Percentiles rank a stretch among this genome's conserved stretches.
phyloP scores from a whole-genome alignment of 2,888 invertebrate genomes.

The Agrotis exclamationis region DNA sequence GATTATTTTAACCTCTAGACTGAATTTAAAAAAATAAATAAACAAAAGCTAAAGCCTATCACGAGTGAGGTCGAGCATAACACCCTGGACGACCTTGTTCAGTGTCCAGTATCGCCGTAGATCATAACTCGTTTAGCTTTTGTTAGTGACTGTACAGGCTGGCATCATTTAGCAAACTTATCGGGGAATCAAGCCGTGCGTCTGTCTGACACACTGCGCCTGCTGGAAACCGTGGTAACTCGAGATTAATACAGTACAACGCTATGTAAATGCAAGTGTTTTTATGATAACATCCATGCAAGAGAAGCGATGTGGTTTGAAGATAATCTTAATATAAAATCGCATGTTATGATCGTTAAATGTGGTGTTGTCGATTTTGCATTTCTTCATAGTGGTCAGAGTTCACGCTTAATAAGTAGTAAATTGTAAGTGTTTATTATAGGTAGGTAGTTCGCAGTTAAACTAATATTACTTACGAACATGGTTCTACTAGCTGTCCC shows the following conservation, averaged over 20 bases:
- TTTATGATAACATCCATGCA: constrained; percentile 42
- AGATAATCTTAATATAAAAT: constrained; percentile 37
- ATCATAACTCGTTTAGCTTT: constrained; percentile 40
- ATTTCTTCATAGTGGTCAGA: constrained; percentile 18
- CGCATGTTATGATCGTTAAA: constrained; percentile 23
- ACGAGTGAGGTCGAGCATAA: constrained; percentile 29
- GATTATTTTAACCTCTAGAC: constrained; percentile 37
- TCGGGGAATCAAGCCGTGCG: constrained; percentile 65
- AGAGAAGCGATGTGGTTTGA: constrained; percentile 21
- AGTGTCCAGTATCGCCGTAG: constrained; percentile 17
- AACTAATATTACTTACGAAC: background rate
- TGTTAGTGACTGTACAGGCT: constrained; percentile 40
- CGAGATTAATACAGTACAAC: constrained; percentile 38
- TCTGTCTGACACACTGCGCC: constrained; percentile 39
- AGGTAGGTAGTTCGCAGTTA: background rate
- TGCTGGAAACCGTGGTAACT: constrained; percentile 45
- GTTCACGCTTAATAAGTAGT: constrained; percentile 16
- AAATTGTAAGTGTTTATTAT: background rate
- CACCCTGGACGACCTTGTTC: constrained; percentile 44
- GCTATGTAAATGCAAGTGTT: constrained; percentile 48
- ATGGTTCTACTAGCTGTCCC: background rate
- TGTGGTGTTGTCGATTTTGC: constrained; percentile 10
- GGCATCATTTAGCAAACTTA: constrained; percentile 70
- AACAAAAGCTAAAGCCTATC: constrained; percentile 32
- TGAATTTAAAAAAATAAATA: constrained; percentile 40